Evolutionary conservation across 2,888 invertebrate genomes (phyloP), one percentile per base, ranked within the genome.

Genomic region (Ellobium chinense): DNA sequence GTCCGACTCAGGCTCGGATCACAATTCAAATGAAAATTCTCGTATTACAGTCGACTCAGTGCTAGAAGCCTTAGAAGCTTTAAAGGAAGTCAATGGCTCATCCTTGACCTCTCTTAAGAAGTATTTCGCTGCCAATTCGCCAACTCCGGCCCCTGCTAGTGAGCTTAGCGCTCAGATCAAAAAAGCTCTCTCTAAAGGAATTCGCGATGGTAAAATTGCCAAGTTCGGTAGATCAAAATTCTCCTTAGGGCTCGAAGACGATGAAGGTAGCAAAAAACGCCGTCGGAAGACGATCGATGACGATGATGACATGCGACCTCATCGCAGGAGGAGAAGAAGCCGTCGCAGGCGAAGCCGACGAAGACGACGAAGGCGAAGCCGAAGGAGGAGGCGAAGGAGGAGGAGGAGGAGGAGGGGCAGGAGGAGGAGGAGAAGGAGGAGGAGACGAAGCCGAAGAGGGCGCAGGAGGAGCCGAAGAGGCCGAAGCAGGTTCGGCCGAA

Each of bases 61-160:
- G 1, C n/a, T 63, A 14, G 54, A 60, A 46, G 75, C 75, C 3
- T 34, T 75, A 27, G 54, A 46, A 65, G 46, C 39, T 31, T 46
- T 75, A n/a, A 75, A 75, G 31, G 75, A 75, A 34, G 24, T 21
- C 0, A 39, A 65, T 3, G 75, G 75, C 1, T 75, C 46, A 3
- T 46, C 75, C 2, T 24, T 63, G 31, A 75, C 65, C 27, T 63
- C 75, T 21, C 39, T 75, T 18, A 75, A 75, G 54, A 75, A 75
- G 34, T 75, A 75, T 34, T 65, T 75, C 37, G 63, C 75, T n/a
- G 29, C 75, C 34, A 63, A 31, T 46, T 31, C 39, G n/a, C 46
- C 58, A 12, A 29, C 27, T 58, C 46, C 27, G 12, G 21, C 31
- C 18, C 63, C 63, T 0, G 18, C 63, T 24, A 31, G 54, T 29